Base-by-base conservation (phyloP, 2,888 invertebrate species). In the Cepaea hortensis region DNA sequence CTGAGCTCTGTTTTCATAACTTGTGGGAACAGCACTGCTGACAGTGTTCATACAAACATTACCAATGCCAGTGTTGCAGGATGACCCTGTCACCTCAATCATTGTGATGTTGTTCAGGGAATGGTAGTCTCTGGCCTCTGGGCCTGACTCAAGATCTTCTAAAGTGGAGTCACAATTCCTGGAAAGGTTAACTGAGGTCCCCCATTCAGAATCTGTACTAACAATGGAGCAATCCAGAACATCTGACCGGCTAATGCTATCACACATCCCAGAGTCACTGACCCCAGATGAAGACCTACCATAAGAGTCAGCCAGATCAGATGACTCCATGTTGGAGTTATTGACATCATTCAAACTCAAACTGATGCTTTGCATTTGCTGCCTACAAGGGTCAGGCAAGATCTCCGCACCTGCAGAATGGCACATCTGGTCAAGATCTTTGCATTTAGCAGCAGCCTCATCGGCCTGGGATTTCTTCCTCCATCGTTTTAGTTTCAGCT, bases 121-220 rank as follows among this genome's bases (percentile, higher is more conserved):
- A 50, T n/a, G 9, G 55, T 62, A 85, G 18, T 81, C 85, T 35
- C 85, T 75, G 3, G 85, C 46, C 23, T 9, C 18, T 62, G 80
- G 85, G 15, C 75, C 81, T 9, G 73, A 65, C 5, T 86, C 86
- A 46, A n/a, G n/a, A 15, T 82, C 86, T 23, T 86, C 86, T 9
- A 77, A 3, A 15, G 76, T 82, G 23, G 61, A 70, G 73, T 83
- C 83, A n/a, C 72, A 76, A 62, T 46, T 84, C 75, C 73, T 23
- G 65, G 87, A 72, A 46, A 81, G 70, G 70, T 87, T 87, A 61
- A 73, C 62, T 4, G 87, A 87, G 11, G 80, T 76, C 18, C 70
- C 85, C 83, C 83, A 87, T 23, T 87, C 87, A 13, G 87, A 87
- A 50, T 87, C 87, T 13, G 83, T 87, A 50, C 87, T 87, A 46